Conservation (phyloP, 2,888 invertebrate genomes). For the Oxystoma pomonae region DNA sequence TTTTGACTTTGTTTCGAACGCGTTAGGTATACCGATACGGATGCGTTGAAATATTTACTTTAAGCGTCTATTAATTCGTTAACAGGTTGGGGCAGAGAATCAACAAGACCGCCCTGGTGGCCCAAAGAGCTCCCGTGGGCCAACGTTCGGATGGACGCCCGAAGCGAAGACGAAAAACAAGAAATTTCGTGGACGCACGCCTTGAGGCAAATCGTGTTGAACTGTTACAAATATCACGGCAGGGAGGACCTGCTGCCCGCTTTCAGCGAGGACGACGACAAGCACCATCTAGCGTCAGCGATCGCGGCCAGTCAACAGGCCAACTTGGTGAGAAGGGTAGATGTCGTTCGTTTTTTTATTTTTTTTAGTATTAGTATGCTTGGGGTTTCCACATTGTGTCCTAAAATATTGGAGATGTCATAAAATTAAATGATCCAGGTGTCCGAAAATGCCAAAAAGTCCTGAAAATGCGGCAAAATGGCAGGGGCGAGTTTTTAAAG, state of each 20-base stretch:
- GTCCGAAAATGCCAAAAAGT: too few relatives aligned
- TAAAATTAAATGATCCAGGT: too few relatives aligned
- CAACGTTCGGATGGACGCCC: slow-evolving; percentile 95
- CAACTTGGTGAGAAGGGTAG: neutral
- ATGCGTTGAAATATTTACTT: too few relatives aligned
- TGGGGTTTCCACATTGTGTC: too few relatives aligned
- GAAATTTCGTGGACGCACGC: slow-evolving; percentile 99
- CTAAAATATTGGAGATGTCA: too few relatives aligned
- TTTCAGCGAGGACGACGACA: slow-evolving; percentile 88
- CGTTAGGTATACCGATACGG: too few relatives aligned
- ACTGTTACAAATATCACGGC: slow-evolving; percentile 97
- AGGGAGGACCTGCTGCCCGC: slow-evolving; percentile 92
- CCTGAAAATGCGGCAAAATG: too few relatives aligned
- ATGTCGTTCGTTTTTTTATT: slow-evolving; percentile 13
- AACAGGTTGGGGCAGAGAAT: slow-evolving; percentile 93
- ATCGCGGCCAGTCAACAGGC: neutral
- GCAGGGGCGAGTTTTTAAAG: too few relatives aligned
- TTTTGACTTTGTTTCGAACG: too few relatives aligned
- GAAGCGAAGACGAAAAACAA: slow-evolving; percentile 94
- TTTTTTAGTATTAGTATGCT: slow-evolving; percentile 8
- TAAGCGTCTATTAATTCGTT: too few relatives aligned
- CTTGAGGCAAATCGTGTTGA: slow-evolving; percentile 91
- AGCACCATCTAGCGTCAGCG: slow-evolving; percentile 41
- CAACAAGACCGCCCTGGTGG: slow-evolving; percentile 97
- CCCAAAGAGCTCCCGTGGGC: slow-evolving; percentile 98